Evolutionary conservation across 2,888 invertebrate genomes (phyloP), one percentile per base, ranked within the genome.

Genomic region (Argyra leucocephala): DNA sequence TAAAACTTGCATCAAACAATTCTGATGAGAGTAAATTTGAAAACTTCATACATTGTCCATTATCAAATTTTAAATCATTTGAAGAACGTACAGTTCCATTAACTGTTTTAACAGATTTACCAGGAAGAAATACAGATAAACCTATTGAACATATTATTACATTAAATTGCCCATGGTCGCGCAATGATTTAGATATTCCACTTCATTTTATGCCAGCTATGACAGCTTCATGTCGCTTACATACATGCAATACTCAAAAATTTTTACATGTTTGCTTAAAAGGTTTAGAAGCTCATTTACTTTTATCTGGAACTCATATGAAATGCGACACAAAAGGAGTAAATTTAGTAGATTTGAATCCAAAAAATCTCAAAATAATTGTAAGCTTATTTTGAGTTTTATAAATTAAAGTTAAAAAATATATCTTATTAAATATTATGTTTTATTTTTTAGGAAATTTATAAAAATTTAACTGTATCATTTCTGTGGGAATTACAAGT

Each of bases 131-230:
- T 72, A 85, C 85, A 72, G 83, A 87, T 69, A 87, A 86, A 71
- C 84, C 83, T 69, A 83, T 89, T 73, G 89, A 90, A 73, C 90
- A 90, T 75, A 88, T 86, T 75, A 89, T 93, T n/a, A 86, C 86
- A 75, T 82, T 93, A 61, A 85, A 84, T 67, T 90, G 90, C 75
- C 91, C 92, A 0, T 93, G 93, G 90, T 85, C 85, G 72, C 82
- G 85, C 2, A 85, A 87, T 67, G 87, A 89, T 36, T 83, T 85
- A n/a, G 85, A 86, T 69, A 88, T 93, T 61, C 84, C 86, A 2
- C 81, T 95, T 6, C 86, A 89, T 73, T 94, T 96, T 80, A 84
- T 88, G 10, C 89, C 93, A 1, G 95, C 96, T 0, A 85, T 96
- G 76, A 85, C 86, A 71, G 86, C 90, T 0, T 84, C 86, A 1